phyloP scores from a whole-genome alignment of 2,888 invertebrate species.

The Dusona sp. region DNA sequence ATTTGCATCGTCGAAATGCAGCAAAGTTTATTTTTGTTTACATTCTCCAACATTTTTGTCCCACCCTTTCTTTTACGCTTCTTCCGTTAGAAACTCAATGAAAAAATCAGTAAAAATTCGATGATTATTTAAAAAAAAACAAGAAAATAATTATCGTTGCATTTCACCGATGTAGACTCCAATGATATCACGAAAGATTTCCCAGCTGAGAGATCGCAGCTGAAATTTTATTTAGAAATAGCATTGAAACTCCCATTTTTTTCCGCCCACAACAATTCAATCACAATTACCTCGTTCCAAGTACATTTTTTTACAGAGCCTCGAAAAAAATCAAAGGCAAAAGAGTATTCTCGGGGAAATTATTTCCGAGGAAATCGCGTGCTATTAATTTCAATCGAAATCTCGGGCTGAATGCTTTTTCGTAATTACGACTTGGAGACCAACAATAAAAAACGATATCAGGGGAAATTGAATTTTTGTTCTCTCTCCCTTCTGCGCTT shows the following conservation, averaged over 20 bases:
- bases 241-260: background rate
- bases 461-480: slow-evolving; percentile 64
- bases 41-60: background rate
- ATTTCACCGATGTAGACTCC: too few relatives aligned
- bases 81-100: background rate
- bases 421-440: slow-evolving; percentile 57
- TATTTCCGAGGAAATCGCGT: slow-evolving; percentile 22
- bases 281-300: background rate
- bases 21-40: background rate
- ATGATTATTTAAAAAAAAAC: background rate
- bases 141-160: background rate
- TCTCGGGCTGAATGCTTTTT: slow-evolving; percentile 34
- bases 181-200: background rate
- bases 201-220: background rate
- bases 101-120: background rate
- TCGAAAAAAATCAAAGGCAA: background rate
- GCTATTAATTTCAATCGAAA: slow-evolving; percentile 65
- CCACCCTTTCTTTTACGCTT: background rate
- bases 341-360: too few relatives aligned
- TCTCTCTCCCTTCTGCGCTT: slow-evolving; percentile 3
- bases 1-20: background rate
- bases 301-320: background rate
- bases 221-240: background rate
- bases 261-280: background rate
- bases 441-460: slow-evolving; percentile 64